phyloP scores from a whole-genome alignment of 2,888 invertebrate species.

The Pandemis cinnamomeana region DNA sequence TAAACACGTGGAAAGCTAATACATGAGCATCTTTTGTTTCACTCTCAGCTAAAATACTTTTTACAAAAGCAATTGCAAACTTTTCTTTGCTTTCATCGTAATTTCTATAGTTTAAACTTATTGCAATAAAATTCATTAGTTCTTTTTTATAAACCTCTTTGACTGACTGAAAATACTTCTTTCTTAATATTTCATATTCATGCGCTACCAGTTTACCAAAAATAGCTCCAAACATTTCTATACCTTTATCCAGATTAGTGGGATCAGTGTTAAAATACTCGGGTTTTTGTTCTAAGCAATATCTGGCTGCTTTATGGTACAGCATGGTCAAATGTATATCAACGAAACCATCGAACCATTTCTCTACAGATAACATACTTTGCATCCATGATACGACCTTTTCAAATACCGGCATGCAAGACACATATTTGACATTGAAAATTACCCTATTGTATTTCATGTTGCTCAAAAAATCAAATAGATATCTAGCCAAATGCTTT shows the following conservation, averaged over 20 bases:
- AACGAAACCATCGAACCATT: slow-evolving; percentile 20
- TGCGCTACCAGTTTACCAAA: slow-evolving; percentile 17
- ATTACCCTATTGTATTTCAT: slow-evolving; percentile 29
- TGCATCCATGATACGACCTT: slow-evolving; percentile 22
- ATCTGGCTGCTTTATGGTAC: slow-evolving; percentile 17
- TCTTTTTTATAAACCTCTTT: slow-evolving; percentile 12
- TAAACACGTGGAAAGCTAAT: slow-evolving; percentile 17
- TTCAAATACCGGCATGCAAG: slow-evolving; percentile 30
- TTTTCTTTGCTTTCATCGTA: slow-evolving; percentile 28
- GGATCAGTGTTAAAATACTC: slow-evolving; percentile 3
- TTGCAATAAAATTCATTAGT: slow-evolving; percentile 1
- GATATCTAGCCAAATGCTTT: not conserved
- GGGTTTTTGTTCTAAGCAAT: slow-evolving; percentile 11
- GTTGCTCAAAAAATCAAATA: slow-evolving; percentile 13
- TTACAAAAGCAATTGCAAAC: slow-evolving; percentile 25
- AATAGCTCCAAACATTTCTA: slow-evolving; percentile 29
- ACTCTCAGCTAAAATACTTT: slow-evolving; percentile 20
- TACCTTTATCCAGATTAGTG: slow-evolving; percentile 20
- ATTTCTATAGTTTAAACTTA: not conserved
- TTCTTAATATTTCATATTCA: slow-evolving; percentile 17
- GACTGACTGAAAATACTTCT: slow-evolving; percentile 14
- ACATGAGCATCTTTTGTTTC: slow-evolving; percentile 18
- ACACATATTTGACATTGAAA: slow-evolving; percentile 17
- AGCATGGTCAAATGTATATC: slow-evolving; percentile 24
- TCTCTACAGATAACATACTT: slow-evolving; percentile 12